Evolutionary conservation across 2,888 invertebrate genomes (phyloP).

Genomic region (Palloptera scutellata): DNA sequence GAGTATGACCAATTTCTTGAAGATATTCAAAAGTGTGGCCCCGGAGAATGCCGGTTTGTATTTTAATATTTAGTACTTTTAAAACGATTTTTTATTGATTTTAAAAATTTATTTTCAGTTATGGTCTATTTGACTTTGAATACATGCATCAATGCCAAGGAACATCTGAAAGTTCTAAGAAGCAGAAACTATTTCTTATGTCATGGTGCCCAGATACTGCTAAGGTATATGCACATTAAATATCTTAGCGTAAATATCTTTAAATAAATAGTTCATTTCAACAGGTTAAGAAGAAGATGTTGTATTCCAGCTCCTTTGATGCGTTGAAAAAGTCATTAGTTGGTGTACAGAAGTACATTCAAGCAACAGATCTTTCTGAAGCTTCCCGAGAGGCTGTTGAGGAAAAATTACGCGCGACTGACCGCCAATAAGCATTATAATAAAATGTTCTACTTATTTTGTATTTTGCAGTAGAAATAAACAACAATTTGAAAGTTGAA

Average conservation of each 20-base stretch:
- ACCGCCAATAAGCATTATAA: conserved; percentile 77
- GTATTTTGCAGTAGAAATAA: conserved; percentile 31
- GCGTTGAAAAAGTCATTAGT: conserved; percentile 96
- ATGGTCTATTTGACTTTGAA: conserved; percentile 97
- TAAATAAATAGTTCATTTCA: neutral
- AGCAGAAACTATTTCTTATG: conserved; percentile 97
- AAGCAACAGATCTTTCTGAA: conserved; percentile 94
- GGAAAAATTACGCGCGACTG: conserved; percentile 92
- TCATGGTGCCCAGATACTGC: conserved; percentile 99
- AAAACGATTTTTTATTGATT: neutral
- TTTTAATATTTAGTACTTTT: conserved; percentile 7
- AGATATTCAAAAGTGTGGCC: conserved; percentile 89
- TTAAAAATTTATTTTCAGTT: conserved; percentile 65
- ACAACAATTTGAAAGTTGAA: conserved; percentile 12
- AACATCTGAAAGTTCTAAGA: conserved; percentile 95
- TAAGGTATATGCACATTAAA: conserved; percentile 68
- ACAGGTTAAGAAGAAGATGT: conserved; percentile 82
- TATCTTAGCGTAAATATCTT: neutral
- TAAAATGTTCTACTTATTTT: conserved; percentile 29
- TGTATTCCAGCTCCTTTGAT: conserved; percentile 94
- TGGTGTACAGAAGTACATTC: conserved; percentile 96
- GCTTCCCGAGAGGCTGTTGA: conserved; percentile 93
- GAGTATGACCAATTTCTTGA: conserved; percentile 94
- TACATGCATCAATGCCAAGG: conserved; percentile 98
- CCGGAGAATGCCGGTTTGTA: conserved; percentile 86